phyloP scores from a whole-genome alignment of 1,140 invertebrate species.

The Pollicipes pollicipes region DNA sequence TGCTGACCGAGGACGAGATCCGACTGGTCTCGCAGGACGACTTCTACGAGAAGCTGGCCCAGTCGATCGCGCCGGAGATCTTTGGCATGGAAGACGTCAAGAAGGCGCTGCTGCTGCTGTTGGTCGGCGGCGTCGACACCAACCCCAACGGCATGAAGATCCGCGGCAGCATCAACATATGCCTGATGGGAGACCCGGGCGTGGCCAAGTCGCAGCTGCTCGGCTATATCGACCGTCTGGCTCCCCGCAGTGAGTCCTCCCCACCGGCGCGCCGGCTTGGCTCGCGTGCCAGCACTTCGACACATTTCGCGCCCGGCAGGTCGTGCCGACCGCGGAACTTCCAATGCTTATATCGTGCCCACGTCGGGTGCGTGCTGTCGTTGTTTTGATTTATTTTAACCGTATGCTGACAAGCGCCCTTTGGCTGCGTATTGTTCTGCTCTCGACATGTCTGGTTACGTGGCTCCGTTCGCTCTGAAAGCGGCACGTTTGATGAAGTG shows the following conservation, averaged over 20 bases:
- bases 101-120: slow-evolving; percentile 77
- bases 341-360: too few relatives aligned
- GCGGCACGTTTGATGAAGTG: too few relatives aligned
- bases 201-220: slow-evolving; percentile 97
- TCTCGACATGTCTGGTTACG: too few relatives aligned
- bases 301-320: too few relatives aligned
- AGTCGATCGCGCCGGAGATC: slow-evolving; percentile 93
- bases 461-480: too few relatives aligned
- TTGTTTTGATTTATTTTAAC: too few relatives aligned
- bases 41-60: slow-evolving; percentile 82
- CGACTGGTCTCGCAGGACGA: slow-evolving; percentile 56
- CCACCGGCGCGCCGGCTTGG: too few relatives aligned
- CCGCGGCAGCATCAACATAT: slow-evolving; percentile 86
- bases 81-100: slow-evolving; percentile 97
- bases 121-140: slow-evolving; percentile 91
- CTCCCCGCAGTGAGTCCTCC: slow-evolving; percentile 75
- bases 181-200: slow-evolving; percentile 98
- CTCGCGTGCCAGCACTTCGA: too few relatives aligned
- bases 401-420: too few relatives aligned
- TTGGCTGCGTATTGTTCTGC: too few relatives aligned
- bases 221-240: slow-evolving; percentile 82
- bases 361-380: too few relatives aligned
- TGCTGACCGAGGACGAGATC: slow-evolving; percentile 64
- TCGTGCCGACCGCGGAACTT: too few relatives aligned
- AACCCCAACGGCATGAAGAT: slow-evolving; percentile 53